Conservation (phyloP, 2,113 vertebrate species). For the Onychostruthus taczanowskii region DNA sequence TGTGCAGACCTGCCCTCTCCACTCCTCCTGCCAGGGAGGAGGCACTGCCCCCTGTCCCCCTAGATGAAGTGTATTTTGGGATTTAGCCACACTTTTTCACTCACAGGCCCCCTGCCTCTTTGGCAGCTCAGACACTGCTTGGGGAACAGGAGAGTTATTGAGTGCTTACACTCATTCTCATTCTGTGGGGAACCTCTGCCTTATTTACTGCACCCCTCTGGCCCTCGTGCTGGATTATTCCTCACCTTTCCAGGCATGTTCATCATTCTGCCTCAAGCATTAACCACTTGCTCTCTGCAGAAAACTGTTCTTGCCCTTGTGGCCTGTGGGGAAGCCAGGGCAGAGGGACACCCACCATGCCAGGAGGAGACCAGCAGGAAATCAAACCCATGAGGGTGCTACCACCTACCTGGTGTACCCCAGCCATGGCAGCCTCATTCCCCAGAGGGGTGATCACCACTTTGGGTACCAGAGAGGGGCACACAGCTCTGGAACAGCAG, state of each 20-base stretch:
- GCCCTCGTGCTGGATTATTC: not conserved
- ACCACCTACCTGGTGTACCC: not conserved
- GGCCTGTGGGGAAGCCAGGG: not conserved
- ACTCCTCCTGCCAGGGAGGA: not conserved
- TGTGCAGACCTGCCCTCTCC: not conserved
- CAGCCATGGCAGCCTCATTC: not conserved
- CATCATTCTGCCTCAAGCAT: not conserved
- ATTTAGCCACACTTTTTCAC: not conserved
- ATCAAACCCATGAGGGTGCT: accelerated
- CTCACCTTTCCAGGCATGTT: not conserved
- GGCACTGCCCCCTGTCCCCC: not conserved
- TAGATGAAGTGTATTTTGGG: not conserved
- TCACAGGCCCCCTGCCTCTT: not conserved
- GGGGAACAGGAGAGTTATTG: not conserved
- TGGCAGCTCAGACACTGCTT: not conserved
- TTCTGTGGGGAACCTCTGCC: not conserved
- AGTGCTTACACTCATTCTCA: not conserved
- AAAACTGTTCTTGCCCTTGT: not conserved
- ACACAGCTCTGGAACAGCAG: not conserved
- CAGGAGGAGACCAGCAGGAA: not conserved
- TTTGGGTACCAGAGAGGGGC: not conserved
- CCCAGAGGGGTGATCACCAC: not conserved
- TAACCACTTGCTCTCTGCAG: not conserved
- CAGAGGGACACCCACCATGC: accelerated
- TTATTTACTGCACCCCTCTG: not conserved